A percentile compares a stretch with the other conserved stretches of the same genome.
Conservation (phyloP, 2,888 invertebrate genomes). For the Galerucella pusilla region DNA sequence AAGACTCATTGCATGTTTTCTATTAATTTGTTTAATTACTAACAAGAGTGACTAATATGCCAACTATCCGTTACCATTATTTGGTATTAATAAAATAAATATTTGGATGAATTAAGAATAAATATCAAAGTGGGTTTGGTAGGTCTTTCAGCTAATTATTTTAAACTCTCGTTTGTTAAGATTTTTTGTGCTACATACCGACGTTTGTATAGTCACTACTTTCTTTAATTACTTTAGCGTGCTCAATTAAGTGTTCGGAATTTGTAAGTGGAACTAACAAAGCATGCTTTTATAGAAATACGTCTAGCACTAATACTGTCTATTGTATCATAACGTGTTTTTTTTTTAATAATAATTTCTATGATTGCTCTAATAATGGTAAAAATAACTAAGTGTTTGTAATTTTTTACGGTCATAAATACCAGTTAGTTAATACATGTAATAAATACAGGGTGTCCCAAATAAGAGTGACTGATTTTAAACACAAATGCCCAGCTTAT, state of each 20-base stretch:
- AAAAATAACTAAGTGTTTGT: too few relatives aligned
- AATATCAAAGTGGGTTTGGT: too few relatives aligned
- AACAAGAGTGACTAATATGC: constrained; percentile 1
- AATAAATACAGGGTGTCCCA: too few relatives aligned
- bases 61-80: neutral
- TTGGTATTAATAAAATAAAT: too few relatives aligned
- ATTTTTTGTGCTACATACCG: neutral
- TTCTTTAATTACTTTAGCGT: neutral
- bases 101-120: too few relatives aligned
- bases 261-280: constrained; percentile 5
- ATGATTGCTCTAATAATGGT: too few relatives aligned
- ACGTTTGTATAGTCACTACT: neutral
- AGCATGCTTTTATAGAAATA: constrained; percentile 4
- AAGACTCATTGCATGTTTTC: constrained; percentile 9
- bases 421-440: too few relatives aligned
- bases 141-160: too few relatives aligned
- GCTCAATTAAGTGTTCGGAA: constrained; percentile 11
- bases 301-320: neutral
- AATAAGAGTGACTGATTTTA: too few relatives aligned
- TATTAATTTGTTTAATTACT: neutral
- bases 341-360: neutral
- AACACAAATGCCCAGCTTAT: too few relatives aligned
- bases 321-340: neutral
- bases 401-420: too few relatives aligned
- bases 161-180: too few relatives aligned